Evolutionary conservation across 2,797 vertebrate species (phyloP), one percentile per base, ranked within the genome.

Genomic region (Cephalopachus bancanus): DNA sequence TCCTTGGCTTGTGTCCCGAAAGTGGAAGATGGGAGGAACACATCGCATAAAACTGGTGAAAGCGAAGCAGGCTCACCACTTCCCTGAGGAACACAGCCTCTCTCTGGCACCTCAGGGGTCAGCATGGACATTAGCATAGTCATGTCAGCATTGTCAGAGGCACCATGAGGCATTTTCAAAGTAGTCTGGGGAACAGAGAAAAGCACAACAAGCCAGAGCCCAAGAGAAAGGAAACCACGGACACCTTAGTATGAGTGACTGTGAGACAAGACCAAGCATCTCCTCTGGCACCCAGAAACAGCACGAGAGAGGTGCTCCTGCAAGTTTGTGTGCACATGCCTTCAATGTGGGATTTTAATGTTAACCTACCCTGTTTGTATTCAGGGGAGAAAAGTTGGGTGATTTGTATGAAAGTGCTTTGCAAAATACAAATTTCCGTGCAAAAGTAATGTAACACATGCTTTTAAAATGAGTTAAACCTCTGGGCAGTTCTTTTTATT

Each of bases 371-470:
- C 15, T 86, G 69, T 22, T 78, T 83, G 71, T 62, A 92, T 19
- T 51, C 33, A 60, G 15, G 19, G 4, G 72, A 64, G 2, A 96
- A 94, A 95, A 88, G 1, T n/a, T 24, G 14, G 19, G 69, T 51
- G 75, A 53, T 69, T 93, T 53, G 84, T 57, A 76, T 37, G 51
- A 86, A 91, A 96, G 9, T 83, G 33, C 37, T 94, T 84, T 91
- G 30, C 16, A 76, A 88, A 60, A 30, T 71, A 89, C 20, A 53
- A 78, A 91, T 49, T 67, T 55, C 30, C 87, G 51, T 37, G 53
- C 9, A 72, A 88, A 78, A 84, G 33, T 20, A 55, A 75, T 80
- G 7, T 53, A 79, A 88, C 83, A 30, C 11, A 62, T 55, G 6
- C 2, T 64, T 87, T 84, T 17, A 85, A 62, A 71, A 72, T 80